phyloP scores from a whole-genome alignment of 2,113 vertebrate species.

The Australoheros scitulus region DNA sequence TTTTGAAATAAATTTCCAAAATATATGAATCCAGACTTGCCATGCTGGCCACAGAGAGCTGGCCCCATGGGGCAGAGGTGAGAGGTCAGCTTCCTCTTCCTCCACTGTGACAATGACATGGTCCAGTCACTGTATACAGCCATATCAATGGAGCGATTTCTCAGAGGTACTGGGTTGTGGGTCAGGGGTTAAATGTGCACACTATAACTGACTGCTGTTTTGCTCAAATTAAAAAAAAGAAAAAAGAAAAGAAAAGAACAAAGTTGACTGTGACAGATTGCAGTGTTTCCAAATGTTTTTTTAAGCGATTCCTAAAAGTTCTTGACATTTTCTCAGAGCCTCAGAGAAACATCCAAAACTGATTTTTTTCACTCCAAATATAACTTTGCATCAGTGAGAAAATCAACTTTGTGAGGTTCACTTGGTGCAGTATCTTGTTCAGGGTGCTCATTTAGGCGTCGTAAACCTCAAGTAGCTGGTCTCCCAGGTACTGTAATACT shows the following conservation, averaged over 20 bases:
- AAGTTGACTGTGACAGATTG: not conserved
- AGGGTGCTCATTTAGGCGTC: not conserved
- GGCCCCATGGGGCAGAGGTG: conserved; percentile 19
- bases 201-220: not conserved
- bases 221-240: not conserved
- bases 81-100: conserved; percentile 32
- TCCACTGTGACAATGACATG: conserved; percentile 40
- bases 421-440: not conserved
- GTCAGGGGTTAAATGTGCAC: not conserved
- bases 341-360: conserved; percentile 14
- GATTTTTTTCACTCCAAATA: conserved; percentile 19
- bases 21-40: not conserved
- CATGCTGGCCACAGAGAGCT: not conserved
- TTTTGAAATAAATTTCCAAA: conserved; percentile 25
- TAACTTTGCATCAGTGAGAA: conserved; percentile 24
- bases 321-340: not conserved
- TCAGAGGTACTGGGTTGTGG: not conserved
- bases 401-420: conserved; percentile 16
- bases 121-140: conserved; percentile 34
- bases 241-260: not conserved
- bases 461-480: not conserved
- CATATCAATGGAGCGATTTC: conserved; percentile 20
- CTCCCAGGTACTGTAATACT: not conserved
- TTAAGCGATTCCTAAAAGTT: conserved; percentile 18
- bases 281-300: not conserved